A percentile compares a stretch with the other conserved stretches of the same genome.
Evolutionary conservation across 2,888 invertebrate genomes (phyloP).

Genomic region (Thera britannica): DNA sequence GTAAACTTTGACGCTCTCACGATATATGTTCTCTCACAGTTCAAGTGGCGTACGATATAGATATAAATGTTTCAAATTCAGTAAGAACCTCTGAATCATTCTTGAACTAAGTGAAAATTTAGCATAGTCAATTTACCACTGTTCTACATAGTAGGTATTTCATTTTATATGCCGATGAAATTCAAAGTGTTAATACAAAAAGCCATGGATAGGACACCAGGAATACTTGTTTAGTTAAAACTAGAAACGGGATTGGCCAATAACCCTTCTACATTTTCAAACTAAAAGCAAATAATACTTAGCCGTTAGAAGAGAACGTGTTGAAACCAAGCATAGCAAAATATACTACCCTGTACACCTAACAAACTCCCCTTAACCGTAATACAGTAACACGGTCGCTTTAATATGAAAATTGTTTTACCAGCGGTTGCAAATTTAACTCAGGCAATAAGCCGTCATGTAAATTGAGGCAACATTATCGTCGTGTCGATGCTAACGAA

Average conservation of each 20-base stretch:
- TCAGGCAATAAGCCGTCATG: slow-evolving; percentile 37
- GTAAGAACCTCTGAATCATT: no score
- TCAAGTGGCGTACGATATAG: neutral
- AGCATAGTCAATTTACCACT: no score
- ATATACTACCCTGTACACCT: neutral
- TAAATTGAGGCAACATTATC: slow-evolving; percentile 39
- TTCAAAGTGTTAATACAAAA: no score
- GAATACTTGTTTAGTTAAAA: slow-evolving; percentile 2
- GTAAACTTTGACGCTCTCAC: neutral
- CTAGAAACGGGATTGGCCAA: neutral
- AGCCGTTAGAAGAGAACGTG: neutral
- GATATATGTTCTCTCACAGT: neutral
- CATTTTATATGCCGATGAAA: no score
- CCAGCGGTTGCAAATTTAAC: slow-evolving; percentile 31
- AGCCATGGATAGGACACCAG: no score
- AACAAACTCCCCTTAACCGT: slow-evolving; percentile 14
- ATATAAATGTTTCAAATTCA: no score
- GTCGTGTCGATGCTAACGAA: slow-evolving; percentile 38
- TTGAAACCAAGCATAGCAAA: neutral
- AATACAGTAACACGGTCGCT: slow-evolving; percentile 21
- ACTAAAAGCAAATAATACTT: no score
- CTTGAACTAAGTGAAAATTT: no score
- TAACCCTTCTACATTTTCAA: neutral
- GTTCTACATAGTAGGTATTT: no score
- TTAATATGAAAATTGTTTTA: slow-evolving; percentile 38